phyloP scores from a whole-genome alignment of 1,140 invertebrate species.

The Akabosia matsudoensis region DNA sequence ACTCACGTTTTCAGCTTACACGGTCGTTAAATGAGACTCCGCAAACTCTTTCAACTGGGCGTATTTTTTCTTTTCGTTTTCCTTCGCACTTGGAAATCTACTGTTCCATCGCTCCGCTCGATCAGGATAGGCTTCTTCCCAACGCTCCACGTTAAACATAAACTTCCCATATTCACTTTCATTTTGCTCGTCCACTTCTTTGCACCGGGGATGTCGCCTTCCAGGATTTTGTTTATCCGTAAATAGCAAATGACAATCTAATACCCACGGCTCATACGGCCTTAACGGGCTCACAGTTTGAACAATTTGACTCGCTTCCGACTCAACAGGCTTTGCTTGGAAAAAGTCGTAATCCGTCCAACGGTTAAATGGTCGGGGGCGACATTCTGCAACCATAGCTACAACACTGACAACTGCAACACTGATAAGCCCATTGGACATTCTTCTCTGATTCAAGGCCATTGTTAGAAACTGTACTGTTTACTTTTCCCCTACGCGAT shows the following conservation, averaged over 20 bases:
- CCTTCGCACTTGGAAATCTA: background rate
- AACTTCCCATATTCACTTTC: conserved; percentile 1
- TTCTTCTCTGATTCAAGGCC: no score
- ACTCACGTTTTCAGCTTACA: background rate
- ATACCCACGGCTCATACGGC: background rate
- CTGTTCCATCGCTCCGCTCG: background rate
- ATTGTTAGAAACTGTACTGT: no score
- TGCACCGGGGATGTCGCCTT: background rate
- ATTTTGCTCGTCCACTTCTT: background rate
- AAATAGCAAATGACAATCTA: background rate
- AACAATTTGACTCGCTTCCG: background rate
- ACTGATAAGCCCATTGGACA: no score
- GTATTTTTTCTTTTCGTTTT: background rate
- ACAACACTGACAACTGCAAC: background rate
- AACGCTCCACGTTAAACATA: background rate
- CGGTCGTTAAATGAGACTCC: background rate
- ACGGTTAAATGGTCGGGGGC: background rate
- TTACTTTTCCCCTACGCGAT: no score
- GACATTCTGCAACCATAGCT: background rate
- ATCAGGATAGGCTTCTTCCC: conserved; percentile 1
- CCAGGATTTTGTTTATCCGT: background rate
- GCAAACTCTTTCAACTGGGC: background rate
- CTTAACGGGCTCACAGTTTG: background rate
- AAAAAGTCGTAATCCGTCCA: background rate
- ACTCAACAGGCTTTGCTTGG: background rate